Base-by-base conservation (phyloP, 2,888 invertebrate genomes). In the Parelbella ahira region DNA sequence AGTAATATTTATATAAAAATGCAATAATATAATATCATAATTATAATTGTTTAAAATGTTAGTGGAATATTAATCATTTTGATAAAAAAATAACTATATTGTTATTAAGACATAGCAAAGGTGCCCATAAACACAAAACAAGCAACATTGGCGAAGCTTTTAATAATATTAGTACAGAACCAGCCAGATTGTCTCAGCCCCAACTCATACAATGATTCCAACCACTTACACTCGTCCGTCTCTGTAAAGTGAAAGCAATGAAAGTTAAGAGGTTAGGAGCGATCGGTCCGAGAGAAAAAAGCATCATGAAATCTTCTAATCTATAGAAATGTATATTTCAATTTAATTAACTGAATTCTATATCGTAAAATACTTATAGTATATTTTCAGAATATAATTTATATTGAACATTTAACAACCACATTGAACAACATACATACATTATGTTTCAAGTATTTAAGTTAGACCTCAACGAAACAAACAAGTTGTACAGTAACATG, bases 181-280 rank as follows among this genome's bases (percentile, higher is more conserved):
- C 68, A 60, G 60, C 56, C 45, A 50, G 41, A 63, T 49, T 60
- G 53, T 67, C 54, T 64, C 74, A 78, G 71, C 67, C 78, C 68
- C 70, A 62, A 61, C 60, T 64, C 63, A 71, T 61, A 70, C 63
- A 71, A 78, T 67, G 74, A 63, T 68, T 69, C 67, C 2, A 67
- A 71, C 61, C 66, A 84, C 86, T 87, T 86, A 87, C 86, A 84
- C 79, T 86, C 84, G 78, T 86, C 86, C 84, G 81, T 71, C 58
- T 84, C 86, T 87, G 86, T 79, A 87, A 86, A 80, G 67, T 75
- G 83, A 83, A 79, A 84, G 84, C 83, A 84, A n/a, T 74, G 81
- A 80, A 67, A 82, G 73, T 70, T 79, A 62, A 71, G 63, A 71
- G 59, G 82, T 82, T 82, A 82, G 64, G 73, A 72, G 76, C 71